Evolutionary conservation across 2,113 vertebrate species (phyloP).

Genomic region (Nanorana parkeri): DNA sequence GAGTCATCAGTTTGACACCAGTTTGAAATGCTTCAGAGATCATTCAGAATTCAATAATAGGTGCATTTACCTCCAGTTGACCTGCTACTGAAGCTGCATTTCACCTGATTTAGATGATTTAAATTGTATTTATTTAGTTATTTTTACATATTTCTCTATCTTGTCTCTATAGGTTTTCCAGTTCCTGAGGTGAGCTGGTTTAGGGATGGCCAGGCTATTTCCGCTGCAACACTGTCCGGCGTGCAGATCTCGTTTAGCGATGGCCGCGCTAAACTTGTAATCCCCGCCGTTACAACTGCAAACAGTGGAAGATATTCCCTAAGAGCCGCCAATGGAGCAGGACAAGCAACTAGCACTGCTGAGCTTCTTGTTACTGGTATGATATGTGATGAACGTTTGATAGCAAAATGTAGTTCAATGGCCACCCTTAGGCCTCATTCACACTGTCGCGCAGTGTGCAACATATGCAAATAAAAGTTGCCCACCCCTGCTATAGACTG

Average conservation of each 20-base stretch:
- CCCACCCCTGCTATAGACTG: too few species aligned
- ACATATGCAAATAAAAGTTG: too few species aligned
- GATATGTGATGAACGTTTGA: not conserved
- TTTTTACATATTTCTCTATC: not conserved
- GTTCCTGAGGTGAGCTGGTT: constrained; percentile 99
- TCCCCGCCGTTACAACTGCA: constrained; percentile 88
- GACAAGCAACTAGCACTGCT: constrained; percentile 97
- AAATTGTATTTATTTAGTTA: too few species aligned
- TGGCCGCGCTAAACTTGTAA: constrained; percentile 94
- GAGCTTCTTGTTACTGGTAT: constrained; percentile 95
- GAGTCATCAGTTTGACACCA: too few species aligned
- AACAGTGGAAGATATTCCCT: constrained; percentile 93
- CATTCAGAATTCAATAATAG: too few species aligned
- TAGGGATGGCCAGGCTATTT: constrained; percentile 98
- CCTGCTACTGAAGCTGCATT: too few species aligned
- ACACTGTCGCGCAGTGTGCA: too few species aligned
- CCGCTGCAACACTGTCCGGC: constrained; percentile 89
- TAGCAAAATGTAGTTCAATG: too few species aligned
- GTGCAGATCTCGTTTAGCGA: constrained; percentile 98
- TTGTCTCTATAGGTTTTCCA: constrained; percentile 83
- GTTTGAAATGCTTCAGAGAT: too few species aligned
- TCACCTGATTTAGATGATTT: too few species aligned
- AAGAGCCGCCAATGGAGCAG: constrained; percentile 94
- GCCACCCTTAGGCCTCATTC: too few species aligned
- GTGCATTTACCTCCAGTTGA: too few species aligned